These are phyloP conservation scores for Margaritifera margaritifera DNA, from an alignment of 2,888 invertebrate species.

Conservation along the genomic window DNA sequence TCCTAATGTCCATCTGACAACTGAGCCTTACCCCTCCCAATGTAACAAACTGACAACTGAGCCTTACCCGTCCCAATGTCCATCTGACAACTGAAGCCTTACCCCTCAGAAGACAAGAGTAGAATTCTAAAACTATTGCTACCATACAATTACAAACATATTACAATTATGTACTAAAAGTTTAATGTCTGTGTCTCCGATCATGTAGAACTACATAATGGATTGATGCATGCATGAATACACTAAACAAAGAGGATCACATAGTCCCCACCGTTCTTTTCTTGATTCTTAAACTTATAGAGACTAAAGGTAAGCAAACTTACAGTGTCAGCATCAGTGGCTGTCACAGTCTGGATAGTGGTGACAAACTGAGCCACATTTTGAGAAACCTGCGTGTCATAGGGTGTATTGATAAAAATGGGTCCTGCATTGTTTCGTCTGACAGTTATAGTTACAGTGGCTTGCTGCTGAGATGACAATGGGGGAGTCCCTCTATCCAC, in stretches of 20 bases:
- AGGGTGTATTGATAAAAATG: slow-evolving; percentile 49
- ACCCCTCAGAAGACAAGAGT: too few species aligned
- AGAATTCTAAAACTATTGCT: too few species aligned
- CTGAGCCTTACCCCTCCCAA: too few species aligned
- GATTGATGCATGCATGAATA: neutral
- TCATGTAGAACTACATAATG: too few species aligned
- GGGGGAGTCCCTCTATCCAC: slow-evolving; percentile 55
- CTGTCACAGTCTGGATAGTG: slow-evolving; percentile 24
- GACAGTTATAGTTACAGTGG: slow-evolving; percentile 56
- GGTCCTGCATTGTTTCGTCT: slow-evolving; percentile 58
- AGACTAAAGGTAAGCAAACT: slow-evolving; percentile 7
- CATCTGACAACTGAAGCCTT: too few species aligned
- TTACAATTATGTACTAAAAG: too few species aligned
- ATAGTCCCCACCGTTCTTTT: neutral
- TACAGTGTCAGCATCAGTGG: slow-evolving; percentile 51
- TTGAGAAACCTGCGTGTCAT: slow-evolving; percentile 39
- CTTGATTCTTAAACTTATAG: neutral
- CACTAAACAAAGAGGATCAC: neutral
- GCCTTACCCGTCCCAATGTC: too few species aligned
- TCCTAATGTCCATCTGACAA: too few species aligned
- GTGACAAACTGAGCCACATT: slow-evolving; percentile 30
- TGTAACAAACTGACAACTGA: too few species aligned
- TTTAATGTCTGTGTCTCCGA: too few species aligned
- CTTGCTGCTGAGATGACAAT: slow-evolving; percentile 32
- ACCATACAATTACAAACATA: too few species aligned